Conservation (phyloP, 2,797 vertebrate genomes). For the Anguilla obscura region DNA sequence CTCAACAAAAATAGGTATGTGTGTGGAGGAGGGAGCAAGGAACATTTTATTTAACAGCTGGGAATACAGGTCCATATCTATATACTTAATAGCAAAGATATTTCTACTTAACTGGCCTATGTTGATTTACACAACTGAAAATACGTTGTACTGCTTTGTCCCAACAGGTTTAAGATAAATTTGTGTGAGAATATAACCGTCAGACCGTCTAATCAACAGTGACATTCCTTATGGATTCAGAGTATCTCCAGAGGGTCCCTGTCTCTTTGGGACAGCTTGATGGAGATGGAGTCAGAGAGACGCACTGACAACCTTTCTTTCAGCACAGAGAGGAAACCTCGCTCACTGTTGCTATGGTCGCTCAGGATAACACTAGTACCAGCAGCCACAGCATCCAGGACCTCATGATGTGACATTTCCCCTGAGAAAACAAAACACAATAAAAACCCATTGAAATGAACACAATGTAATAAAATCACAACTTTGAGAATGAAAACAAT, state of each 20-base stretch:
- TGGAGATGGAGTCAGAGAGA: conserved; percentile 72
- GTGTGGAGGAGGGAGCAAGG: too few relatives aligned
- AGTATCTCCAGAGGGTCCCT: conserved; percentile 84
- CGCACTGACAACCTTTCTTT: conserved; percentile 67
- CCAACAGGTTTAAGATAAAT: not conserved
- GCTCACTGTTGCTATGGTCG: conserved; percentile 95
- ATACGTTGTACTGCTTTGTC: not conserved
- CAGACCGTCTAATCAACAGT: conserved; percentile 9
- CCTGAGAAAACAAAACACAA: conserved; percentile 67
- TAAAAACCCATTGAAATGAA: not conserved
- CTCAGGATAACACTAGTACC: conserved; percentile 88
- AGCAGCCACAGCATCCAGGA: conserved; percentile 83
- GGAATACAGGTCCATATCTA: too few relatives aligned
- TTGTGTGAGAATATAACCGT: conserved; percentile 12
- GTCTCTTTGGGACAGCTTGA: conserved; percentile 80
- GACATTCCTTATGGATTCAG: conserved; percentile 53
- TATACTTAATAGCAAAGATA: not conserved
- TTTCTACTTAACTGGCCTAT: not conserved
- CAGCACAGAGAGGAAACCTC: conserved; percentile 86
- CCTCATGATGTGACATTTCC: conserved; percentile 95
- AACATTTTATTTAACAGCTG: too few relatives aligned
- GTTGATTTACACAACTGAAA: not conserved
- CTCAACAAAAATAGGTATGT: too few relatives aligned
- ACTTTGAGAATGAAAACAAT: conserved; percentile 9
- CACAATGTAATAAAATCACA: not conserved